These are phyloP conservation scores for Patiria miniata DNA, from an alignment of 35 echinoderm and acorn worm species.

Conservation along the genomic window DNA sequence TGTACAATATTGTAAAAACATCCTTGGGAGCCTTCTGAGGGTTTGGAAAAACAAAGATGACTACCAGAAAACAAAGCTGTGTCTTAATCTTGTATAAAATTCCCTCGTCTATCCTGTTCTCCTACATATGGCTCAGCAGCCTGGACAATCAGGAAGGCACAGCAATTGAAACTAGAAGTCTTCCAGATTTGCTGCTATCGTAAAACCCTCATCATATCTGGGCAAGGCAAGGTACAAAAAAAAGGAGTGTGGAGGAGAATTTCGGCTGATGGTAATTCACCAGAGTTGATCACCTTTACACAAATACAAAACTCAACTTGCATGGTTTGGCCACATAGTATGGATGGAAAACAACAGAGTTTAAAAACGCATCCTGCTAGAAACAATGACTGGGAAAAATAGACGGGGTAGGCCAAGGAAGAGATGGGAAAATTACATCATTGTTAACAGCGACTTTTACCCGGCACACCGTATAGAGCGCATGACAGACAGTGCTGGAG, in stretches of 20 bases:
- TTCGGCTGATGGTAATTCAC: not conserved
- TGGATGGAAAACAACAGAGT: not conserved
- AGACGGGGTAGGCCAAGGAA: no score
- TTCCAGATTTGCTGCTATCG: not conserved
- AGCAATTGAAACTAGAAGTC: not conserved
- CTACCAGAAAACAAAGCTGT: no score
- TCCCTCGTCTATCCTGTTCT: not conserved
- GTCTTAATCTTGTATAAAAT: no score
- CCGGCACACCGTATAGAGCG: not conserved
- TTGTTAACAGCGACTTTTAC: not conserved
- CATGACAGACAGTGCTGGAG: not conserved
- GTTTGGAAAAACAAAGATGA: no score
- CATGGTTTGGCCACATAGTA: constrained; percentile 9
- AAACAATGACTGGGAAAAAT: no score
- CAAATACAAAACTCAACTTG: not conserved
- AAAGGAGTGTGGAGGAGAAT: not conserved
- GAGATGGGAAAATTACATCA: not conserved
- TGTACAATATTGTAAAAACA: no score
- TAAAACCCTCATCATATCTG: not conserved
- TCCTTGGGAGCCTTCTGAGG: no score
- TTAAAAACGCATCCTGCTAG: not conserved
- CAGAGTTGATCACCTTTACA: not conserved
- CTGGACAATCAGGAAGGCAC: not conserved
- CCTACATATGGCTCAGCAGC: not conserved
- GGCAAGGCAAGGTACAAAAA: not conserved